Evolutionary conservation across 1,140 invertebrate genomes (phyloP).

Genomic region (Diuraphis noxia): DNA sequence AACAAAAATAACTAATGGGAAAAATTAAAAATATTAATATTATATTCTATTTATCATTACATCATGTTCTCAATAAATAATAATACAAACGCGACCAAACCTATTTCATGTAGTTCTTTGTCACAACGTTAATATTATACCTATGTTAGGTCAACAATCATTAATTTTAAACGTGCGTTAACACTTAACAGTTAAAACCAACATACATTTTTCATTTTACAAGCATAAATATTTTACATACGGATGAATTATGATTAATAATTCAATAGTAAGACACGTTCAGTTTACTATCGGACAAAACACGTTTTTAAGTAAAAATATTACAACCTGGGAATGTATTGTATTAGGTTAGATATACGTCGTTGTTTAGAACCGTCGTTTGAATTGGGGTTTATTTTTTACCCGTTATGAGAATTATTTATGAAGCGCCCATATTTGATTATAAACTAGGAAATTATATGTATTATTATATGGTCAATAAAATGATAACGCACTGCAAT

Average conservation of each 20-base stretch:
- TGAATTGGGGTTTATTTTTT: not conserved
- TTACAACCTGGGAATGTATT: not conserved
- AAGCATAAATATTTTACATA: not conserved
- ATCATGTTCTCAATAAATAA: not conserved
- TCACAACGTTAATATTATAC: not conserved
- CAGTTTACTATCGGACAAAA: not conserved
- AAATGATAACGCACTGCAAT: not conserved
- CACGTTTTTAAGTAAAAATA: not conserved
- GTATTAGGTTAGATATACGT: not conserved
- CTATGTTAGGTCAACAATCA: not conserved
- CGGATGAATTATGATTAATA: not conserved
- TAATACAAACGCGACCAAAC: not conserved
- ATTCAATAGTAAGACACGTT: not conserved
- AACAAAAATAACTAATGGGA: not conserved
- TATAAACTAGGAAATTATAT: not conserved
- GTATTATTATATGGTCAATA: not conserved
- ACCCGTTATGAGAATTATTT: not conserved
- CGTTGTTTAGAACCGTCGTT: not conserved
- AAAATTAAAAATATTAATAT: not conserved
- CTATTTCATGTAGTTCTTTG: not conserved
- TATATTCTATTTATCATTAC: not conserved
- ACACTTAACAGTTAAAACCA: not conserved
- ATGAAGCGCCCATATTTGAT: not conserved
- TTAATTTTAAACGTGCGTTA: not conserved
- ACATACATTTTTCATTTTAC: not conserved